Percentiles rank a stretch among this genome's conserved stretches.
Conservation (phyloP, 2,113 vertebrate genomes). For the Saguinus midas region DNA sequence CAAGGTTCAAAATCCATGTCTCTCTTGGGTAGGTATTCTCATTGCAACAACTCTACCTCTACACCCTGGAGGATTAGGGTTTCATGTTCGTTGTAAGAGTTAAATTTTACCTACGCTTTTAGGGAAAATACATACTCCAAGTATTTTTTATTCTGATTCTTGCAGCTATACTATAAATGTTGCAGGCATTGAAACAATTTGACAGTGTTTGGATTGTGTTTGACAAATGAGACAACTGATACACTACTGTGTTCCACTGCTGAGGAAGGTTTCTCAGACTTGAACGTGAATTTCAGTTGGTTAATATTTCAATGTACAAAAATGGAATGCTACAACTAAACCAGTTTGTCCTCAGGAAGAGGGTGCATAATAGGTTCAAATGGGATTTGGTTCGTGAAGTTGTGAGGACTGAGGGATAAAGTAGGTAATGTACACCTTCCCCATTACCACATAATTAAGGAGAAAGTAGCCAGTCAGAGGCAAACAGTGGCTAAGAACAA, state of each 20-base stretch:
- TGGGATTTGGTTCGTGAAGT: background rate
- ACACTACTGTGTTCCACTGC: accelerated
- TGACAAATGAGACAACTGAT: background rate
- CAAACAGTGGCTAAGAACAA: background rate
- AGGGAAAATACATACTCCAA: background rate
- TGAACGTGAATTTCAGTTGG: background rate
- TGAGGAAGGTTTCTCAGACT: background rate
- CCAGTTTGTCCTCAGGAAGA: background rate
- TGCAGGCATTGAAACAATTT: background rate
- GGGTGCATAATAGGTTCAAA: too few relatives aligned
- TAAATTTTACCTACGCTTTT: conserved; percentile 30
- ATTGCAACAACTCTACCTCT: background rate
- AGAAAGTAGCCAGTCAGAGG: background rate
- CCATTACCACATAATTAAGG: background rate
- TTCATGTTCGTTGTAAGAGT: background rate
- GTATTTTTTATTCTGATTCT: background rate
- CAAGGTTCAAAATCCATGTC: background rate
- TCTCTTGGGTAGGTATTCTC: background rate
- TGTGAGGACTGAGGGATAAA: background rate
- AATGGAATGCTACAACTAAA: background rate
- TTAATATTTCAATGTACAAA: background rate
- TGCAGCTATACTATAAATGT: background rate
- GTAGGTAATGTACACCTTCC: accelerated
- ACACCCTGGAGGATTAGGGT: background rate
- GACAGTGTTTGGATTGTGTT: background rate